phyloP scores from a whole-genome alignment of 2,888 invertebrate genomes.

The Nomada lathburiana region DNA sequence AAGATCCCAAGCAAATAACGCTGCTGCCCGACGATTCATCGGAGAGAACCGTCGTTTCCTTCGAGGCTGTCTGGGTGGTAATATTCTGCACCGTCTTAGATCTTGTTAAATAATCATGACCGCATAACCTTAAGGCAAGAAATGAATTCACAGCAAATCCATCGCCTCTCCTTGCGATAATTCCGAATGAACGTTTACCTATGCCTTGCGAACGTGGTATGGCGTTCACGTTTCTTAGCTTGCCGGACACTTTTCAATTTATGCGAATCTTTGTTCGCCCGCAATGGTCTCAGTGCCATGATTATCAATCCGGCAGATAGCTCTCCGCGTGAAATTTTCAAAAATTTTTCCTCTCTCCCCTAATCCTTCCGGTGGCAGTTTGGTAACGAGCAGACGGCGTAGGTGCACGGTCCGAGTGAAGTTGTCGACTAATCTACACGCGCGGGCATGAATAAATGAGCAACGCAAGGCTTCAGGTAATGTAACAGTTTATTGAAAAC shows the following conservation, averaged over 20 bases:
- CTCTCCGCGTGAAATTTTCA: no score
- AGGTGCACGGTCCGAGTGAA: neutral
- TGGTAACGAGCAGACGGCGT: neutral
- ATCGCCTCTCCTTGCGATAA: neutral
- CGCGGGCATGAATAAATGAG: neutral
- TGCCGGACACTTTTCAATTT: neutral
- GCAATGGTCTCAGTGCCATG: constrained; percentile 13
- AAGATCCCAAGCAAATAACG: constrained; percentile 74
- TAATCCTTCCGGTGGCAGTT: no score
- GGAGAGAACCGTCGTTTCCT: constrained; percentile 21
- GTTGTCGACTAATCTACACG: neutral
- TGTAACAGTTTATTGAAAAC: constrained; percentile 84
- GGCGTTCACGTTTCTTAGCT: neutral
- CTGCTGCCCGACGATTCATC: constrained; percentile 68
- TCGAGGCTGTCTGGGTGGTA: neutral
- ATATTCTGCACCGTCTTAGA: constrained; percentile 58
- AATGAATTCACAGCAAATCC: neutral
- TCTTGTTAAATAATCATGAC: constrained; percentile 70
- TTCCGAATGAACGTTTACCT: constrained; percentile 1
- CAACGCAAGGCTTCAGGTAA: constrained; percentile 76
- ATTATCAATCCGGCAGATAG: neutral
- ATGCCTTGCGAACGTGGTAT: neutral
- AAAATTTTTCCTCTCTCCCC: no score
- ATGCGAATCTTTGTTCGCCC: neutral
- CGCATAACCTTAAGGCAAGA: constrained; percentile 47